These are phyloP conservation scores for Tragelaphus scriptus DNA, from an alignment of 2,113 vertebrate genomes.

Conservation along the genomic window DNA sequence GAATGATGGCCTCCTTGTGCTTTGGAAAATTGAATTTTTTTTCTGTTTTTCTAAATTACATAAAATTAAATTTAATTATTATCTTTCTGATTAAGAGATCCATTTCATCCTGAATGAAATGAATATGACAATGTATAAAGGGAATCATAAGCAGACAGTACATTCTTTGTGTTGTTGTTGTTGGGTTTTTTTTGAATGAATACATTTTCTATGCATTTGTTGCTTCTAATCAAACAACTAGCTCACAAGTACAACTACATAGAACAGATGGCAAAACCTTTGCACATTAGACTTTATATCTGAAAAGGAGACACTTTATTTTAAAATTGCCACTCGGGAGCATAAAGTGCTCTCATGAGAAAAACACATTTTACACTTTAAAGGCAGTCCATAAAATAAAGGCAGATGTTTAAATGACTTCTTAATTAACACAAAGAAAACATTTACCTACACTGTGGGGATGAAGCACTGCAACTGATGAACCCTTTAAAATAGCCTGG, in stretches of 20 bases:
- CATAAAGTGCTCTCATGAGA: slow-evolving; percentile 72
- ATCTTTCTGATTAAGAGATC: neutral
- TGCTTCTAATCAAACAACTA: slow-evolving; percentile 63
- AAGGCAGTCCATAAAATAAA: slow-evolving; percentile 71
- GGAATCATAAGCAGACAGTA: neutral
- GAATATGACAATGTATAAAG: neutral
- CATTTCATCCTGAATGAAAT: neutral
- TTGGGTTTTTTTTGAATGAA: neutral
- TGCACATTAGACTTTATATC: slow-evolving; percentile 73
- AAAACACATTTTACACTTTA: slow-evolving; percentile 61
- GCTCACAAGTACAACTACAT: slow-evolving; percentile 60
- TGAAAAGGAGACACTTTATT: slow-evolving; percentile 69
- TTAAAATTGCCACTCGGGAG: slow-evolving; percentile 74
- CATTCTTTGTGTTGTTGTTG: neutral
- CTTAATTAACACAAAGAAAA: slow-evolving; percentile 79
- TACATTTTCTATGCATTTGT: slow-evolving; percentile 38
- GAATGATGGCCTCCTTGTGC: neutral
- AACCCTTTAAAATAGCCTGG: slow-evolving; percentile 60
- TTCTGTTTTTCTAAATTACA: neutral
- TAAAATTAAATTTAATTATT: neutral
- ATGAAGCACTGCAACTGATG: slow-evolving; percentile 36
- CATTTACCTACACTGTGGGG: slow-evolving; percentile 59
- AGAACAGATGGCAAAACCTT: slow-evolving; percentile 77
- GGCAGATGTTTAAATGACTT: slow-evolving; percentile 72
- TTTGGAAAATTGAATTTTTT: neutral